Evolutionary conservation across 1,140 invertebrate genomes (phyloP), one percentile per base, ranked within the genome.

Genomic region (Cryptotermes secundus): DNA sequence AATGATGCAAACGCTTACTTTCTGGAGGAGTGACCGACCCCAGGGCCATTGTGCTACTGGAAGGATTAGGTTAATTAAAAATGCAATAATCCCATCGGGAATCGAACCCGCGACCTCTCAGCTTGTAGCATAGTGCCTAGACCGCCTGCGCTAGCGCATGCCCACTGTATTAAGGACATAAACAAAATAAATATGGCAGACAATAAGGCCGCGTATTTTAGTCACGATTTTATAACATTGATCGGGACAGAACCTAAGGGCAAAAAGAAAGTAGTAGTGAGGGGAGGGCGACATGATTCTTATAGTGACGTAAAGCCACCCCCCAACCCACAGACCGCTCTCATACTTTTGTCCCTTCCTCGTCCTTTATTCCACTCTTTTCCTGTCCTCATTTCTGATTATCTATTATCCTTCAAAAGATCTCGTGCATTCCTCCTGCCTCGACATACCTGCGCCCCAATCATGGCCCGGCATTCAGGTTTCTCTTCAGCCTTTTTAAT

Each of bases 401-500:
- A 59, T 59, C 53, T 22, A 59, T 59, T 59, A 59, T 59, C 53
- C 53, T 19, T 22, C 53, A 59, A 59, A 12, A 59, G 53, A 59
- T 59, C 53, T 19, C 53, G 19, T 22, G 53, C 53, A 59, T 59
- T 59, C 53, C 24, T 59, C 53, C n/a, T n/a, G n/a, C 26, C 53
- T 59, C 31, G 59, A 72, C 59, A 72, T 72, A 72, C 59, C 59
- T 72, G 26, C n/a, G 59, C 31, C 26, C 3, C 26, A 72, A 72
- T 72, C 59, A 31, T 72, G 59, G 26, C 59, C 59, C n/a, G n/a
- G 59, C 59, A 72, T 72, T 72, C 26, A 72, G 26, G 59, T 72
- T n/a, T 72, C 59, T 72, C 53, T 59, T 59, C 59, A 72, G 31
- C 59, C 31, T 72, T 72, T 72, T 72, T 72, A 72, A 72, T 72